Percentiles rank a stretch among this genome's conserved stretches.
These are phyloP conservation scores for Hippolais icterina DNA, from an alignment of 2,113 vertebrate genomes.

Conservation along the genomic window DNA sequence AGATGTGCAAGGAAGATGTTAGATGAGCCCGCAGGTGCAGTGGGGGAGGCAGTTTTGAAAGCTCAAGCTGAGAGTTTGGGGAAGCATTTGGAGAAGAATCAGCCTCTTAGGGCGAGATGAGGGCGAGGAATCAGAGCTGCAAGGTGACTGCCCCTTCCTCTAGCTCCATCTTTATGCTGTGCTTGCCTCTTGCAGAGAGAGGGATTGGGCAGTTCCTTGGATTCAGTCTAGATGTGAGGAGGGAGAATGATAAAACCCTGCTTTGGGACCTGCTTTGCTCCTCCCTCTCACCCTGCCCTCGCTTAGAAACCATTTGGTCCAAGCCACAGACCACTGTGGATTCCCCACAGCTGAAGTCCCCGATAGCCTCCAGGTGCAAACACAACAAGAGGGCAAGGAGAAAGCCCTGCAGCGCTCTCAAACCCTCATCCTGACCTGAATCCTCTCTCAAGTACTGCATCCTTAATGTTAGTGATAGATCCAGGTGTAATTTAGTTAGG, in stretches of 20 bases:
- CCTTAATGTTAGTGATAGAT: not conserved
- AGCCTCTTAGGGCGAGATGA: not conserved
- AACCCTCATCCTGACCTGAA: not conserved
- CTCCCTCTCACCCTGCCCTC: not conserved
- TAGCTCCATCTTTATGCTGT: not conserved
- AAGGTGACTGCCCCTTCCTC: not conserved
- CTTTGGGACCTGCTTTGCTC: not conserved
- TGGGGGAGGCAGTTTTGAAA: not conserved
- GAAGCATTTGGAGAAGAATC: not conserved
- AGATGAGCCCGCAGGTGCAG: not conserved
- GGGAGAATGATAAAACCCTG: not conserved
- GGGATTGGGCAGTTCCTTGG: not conserved
- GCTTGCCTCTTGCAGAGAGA: not conserved
- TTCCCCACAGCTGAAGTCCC: not conserved
- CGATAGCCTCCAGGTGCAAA: not conserved
- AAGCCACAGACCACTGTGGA: not conserved
- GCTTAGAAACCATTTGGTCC: not conserved
- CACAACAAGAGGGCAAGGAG: not conserved
- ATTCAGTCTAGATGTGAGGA: not conserved
- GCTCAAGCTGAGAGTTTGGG: not conserved
- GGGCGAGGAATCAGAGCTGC: not conserved
- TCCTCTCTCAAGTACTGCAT: not conserved
- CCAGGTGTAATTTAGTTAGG: not conserved
- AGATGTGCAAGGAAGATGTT: not conserved
- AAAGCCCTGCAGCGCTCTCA: not conserved